phyloP scores from a whole-genome alignment of 2,797 vertebrate species.

The Hylomyscus alleni region DNA sequence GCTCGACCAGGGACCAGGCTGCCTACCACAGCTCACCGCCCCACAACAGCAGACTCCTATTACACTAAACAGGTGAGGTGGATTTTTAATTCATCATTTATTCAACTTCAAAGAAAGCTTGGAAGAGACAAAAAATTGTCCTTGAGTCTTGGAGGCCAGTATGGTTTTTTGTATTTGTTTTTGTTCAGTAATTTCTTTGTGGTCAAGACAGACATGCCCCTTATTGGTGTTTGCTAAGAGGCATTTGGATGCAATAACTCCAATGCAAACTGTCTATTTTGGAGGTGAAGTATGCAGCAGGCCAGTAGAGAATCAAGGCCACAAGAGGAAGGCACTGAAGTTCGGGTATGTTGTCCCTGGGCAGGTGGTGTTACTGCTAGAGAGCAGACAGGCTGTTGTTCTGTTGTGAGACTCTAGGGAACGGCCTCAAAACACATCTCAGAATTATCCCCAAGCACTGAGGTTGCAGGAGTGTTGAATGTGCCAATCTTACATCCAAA shows the following conservation, averaged over 20 bases:
- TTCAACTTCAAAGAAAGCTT: slow-evolving; percentile 60
- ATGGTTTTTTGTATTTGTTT: not conserved
- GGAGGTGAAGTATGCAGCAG: not conserved
- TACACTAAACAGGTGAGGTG: slow-evolving; percentile 37
- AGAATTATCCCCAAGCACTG: not conserved
- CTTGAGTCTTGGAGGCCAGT: not conserved
- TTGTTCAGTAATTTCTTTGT: not conserved
- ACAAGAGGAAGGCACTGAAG: not conserved
- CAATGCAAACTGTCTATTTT: not conserved
- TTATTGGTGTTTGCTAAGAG: slow-evolving; percentile 6
- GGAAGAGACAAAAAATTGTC: not conserved
- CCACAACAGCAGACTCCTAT: not conserved
- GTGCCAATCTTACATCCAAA: not conserved
- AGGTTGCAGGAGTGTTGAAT: not conserved
- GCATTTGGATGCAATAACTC: slow-evolving; percentile 5
- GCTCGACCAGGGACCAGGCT: no score
- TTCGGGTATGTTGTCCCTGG: not conserved
- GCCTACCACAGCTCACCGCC: no score
- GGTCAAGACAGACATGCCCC: not conserved
- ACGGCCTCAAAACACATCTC: not conserved
- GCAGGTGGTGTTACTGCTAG: rapidly evolving
- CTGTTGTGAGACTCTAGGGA: not conserved
- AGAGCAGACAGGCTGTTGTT: not conserved
- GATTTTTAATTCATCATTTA: slow-evolving; percentile 74
- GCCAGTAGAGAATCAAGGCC: not conserved